These are phyloP conservation scores for Lasiurus borealis DNA, from an alignment of 2,113 vertebrate genomes.

Conservation along the genomic window DNA sequence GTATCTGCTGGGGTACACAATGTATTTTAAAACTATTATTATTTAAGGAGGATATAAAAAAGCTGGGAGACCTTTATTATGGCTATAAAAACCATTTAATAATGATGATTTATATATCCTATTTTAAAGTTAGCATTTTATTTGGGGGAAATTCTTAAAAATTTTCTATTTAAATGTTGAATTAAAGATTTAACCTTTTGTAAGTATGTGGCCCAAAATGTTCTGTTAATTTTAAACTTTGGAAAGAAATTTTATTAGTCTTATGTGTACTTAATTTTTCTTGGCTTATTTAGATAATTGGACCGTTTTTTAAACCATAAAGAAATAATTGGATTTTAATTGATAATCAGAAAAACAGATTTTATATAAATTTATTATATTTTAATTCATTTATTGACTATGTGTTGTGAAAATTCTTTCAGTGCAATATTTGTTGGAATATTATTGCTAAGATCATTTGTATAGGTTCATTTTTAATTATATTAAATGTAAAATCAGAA, in stretches of 20 bases:
- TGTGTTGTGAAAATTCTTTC: constrained; percentile 76
- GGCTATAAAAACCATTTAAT: constrained; percentile 25
- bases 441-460: constrained; percentile 69
- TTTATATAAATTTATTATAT: constrained; percentile 47
- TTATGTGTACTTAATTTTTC: constrained; percentile 11
- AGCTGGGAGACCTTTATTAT: not conserved
- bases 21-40: not conserved
- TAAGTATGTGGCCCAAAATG: not conserved
- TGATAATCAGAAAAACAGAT: constrained; percentile 65
- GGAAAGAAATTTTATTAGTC: not conserved
- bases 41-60: constrained; percentile 10
- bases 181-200: constrained; percentile 30
- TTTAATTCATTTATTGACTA: constrained; percentile 68
- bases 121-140: constrained; percentile 19
- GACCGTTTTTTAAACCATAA: constrained; percentile 14
- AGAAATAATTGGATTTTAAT: constrained; percentile 44
- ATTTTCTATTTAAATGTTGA: not conserved
- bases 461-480: constrained; percentile 83
- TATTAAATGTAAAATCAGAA: constrained; percentile 82
- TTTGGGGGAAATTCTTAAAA: not conserved
- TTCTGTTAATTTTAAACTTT: constrained; percentile 56
- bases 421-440: constrained; percentile 79
- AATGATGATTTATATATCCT: constrained; percentile 8
- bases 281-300: constrained; percentile 30
- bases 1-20: not conserved